Evolutionary conservation across 2,888 invertebrate genomes (phyloP), one percentile per base, ranked within the genome.

Genomic region (Acronicta aceris): DNA sequence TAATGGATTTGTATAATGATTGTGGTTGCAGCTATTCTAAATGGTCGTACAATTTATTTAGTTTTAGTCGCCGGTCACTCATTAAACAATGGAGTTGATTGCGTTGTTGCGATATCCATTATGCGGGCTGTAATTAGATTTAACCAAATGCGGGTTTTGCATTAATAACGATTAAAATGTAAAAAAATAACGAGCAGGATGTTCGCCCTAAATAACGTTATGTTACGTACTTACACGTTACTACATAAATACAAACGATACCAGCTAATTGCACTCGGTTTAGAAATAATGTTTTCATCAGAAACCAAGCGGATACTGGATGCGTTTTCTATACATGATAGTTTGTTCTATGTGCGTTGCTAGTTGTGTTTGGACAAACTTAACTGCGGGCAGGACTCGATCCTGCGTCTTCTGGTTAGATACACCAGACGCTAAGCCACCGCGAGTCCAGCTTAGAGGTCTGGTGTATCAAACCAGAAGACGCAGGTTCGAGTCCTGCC

Each of bases 111-210:
- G 87, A 91, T 91, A 90, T 85, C 87, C 88, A 92, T 90, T 91
- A 92, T 93, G 88, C 92, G 91, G 93, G 93, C 82, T 65, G 87
- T 91, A 94, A 94, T 93, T 93, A 94, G 87, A 92, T 90, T 91
- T 89, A 91, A 90, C 90, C 89, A 87, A 93, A 93, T 93, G 91
- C 92, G 93, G 93, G 93, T 82, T 89, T 87, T 85, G 84, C 88
- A 87, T 90, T 89, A 89, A 89, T 87, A 83, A 84, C 71, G 67
- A 83, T 77, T 79, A 77, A 77, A 83, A 79, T 85, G 83, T 76
- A 69, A 73, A 88, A 87, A 89, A 89, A 87, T 82, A 82, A 85
- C 83, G 78, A 81, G 81, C 84, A 80, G 83, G 83, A 85, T 84
- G 81, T 81, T 74, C 80, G 85, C 74, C 83, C 86, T 82, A 79